Conservation (phyloP, 1,140 invertebrate species). For the Sarcophaga bullata region DNA sequence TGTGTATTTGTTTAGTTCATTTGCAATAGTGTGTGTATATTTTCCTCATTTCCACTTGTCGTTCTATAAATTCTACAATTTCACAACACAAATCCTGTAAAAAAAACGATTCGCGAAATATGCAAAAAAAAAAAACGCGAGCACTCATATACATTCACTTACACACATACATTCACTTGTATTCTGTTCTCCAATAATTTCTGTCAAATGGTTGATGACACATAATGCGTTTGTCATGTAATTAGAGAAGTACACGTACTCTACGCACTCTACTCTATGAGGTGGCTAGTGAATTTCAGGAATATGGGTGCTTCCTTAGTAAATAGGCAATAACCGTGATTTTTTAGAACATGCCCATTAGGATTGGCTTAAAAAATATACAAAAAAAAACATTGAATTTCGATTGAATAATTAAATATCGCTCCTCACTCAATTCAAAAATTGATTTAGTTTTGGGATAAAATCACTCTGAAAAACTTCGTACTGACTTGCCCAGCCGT, state of each 20-base stretch:
- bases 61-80: neutral
- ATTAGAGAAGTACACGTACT: neutral
- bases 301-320: neutral
- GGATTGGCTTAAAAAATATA: too few species aligned
- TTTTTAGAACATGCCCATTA: too few species aligned
- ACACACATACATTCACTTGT: neutral
- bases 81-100: neutral
- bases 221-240: slow-evolving; percentile 8
- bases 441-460: too few species aligned
- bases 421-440: too few species aligned
- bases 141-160: neutral
- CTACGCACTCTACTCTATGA: too few species aligned
- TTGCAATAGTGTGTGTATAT: neutral
- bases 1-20: neutral
- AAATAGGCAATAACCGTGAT: too few species aligned
- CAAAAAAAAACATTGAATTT: too few species aligned
- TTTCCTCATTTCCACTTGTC: neutral
- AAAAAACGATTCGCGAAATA: too few species aligned
- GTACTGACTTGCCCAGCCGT: too few species aligned
- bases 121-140: too few species aligned
- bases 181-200: slow-evolving; percentile 15
- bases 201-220: slow-evolving; percentile 7
- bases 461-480: too few species aligned
- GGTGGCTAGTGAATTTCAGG: neutral
- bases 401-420: too few species aligned